phyloP scores from a whole-genome alignment of 2,797 vertebrate genomes.

The Pyrocephalus nanus region DNA sequence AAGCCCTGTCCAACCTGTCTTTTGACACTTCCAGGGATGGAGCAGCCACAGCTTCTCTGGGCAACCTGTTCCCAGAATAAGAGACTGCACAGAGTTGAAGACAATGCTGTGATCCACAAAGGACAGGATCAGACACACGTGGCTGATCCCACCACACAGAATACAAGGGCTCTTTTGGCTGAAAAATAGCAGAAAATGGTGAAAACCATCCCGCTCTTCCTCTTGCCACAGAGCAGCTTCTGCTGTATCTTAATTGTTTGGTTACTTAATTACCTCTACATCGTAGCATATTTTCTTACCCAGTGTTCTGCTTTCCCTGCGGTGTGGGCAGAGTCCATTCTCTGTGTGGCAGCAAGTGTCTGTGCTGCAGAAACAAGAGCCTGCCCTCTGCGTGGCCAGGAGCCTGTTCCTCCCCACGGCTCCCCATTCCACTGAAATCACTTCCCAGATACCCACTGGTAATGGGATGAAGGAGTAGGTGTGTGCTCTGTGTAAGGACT shows the following conservation, averaged over 20 bases:
- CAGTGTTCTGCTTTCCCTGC: not conserved
- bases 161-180: not conserved
- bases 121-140: fast-evolving
- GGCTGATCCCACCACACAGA: not conserved
- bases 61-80: not conserved
- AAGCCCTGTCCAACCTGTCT: fast-evolving
- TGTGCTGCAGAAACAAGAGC: not conserved
- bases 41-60: not conserved
- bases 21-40: not conserved
- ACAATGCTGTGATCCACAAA: not conserved
- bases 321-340: not conserved
- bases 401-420: not conserved
- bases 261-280: not conserved
- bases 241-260: not conserved
- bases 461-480: too few species aligned
- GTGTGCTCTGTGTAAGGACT: too few species aligned
- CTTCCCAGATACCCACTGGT: too few species aligned
- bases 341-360: not conserved
- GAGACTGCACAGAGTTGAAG: not conserved
- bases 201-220: not conserved
- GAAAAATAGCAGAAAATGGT: not conserved
- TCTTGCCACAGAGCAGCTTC: not conserved
- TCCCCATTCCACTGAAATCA: not conserved
- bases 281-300: not conserved
- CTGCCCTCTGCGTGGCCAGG: not conserved